phyloP scores from a whole-genome alignment of 2,888 invertebrate genomes.

The Pseudoips prasinana region DNA sequence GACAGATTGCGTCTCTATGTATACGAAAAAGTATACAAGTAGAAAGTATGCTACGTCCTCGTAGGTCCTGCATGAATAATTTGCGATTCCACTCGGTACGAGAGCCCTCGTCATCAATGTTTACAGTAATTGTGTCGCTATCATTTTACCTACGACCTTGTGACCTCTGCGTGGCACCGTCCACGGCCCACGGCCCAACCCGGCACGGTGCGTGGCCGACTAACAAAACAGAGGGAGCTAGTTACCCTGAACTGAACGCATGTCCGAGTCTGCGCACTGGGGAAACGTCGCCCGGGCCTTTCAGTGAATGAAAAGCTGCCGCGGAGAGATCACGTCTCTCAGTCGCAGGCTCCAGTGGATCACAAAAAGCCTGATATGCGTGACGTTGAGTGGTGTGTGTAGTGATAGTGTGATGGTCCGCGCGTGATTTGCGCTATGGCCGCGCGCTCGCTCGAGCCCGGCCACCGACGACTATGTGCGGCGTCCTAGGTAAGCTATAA shows the following conservation, averaged over 20 bases:
- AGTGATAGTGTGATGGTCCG: constrained; percentile 54
- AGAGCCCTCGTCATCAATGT: constrained; percentile 23
- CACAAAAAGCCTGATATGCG: constrained; percentile 50
- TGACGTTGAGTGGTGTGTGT: constrained; percentile 56
- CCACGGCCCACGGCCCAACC: constrained; percentile 46
- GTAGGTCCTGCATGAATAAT: constrained; percentile 9
- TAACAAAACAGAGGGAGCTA: constrained; percentile 60
- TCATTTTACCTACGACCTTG: constrained; percentile 61
- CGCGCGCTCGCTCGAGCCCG: constrained; percentile 66
- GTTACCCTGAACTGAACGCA: constrained; percentile 54
- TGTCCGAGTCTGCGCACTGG: constrained; percentile 69
- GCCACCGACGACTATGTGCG: constrained; percentile 68
- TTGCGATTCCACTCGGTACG: constrained; percentile 3
- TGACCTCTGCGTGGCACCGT: constrained; percentile 68
- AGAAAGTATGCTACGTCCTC: too few relatives aligned
- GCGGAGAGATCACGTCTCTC: constrained; percentile 48
- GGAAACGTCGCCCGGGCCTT: constrained; percentile 60
- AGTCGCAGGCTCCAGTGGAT: constrained; percentile 29
- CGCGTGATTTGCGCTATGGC: constrained; percentile 68
- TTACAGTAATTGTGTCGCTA: constrained; percentile 46
- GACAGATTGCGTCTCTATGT: too few relatives aligned
- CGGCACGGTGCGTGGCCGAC: constrained; percentile 57
- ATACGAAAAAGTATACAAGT: too few relatives aligned
- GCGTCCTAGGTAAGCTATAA: constrained; percentile 64
- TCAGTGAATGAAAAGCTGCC: constrained; percentile 70